Conservation (phyloP, 2,888 invertebrate genomes). For the Molorchus minor region DNA sequence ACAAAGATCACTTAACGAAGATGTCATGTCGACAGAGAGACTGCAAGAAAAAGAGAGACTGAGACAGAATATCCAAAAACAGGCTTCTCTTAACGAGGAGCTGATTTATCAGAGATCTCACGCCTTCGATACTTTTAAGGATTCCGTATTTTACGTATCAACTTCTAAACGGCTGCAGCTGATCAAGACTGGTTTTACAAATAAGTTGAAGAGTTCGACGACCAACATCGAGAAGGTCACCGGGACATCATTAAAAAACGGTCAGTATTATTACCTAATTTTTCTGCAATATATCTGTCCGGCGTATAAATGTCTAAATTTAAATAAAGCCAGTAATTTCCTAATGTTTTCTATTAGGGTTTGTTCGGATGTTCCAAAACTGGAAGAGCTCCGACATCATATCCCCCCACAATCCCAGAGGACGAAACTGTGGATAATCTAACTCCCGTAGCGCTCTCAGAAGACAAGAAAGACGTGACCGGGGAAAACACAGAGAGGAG, state of each 20-base stretch:
- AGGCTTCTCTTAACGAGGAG: constrained; percentile 88
- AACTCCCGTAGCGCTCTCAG: constrained; percentile 52
- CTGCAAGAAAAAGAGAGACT: constrained; percentile 84
- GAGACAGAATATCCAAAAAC: constrained; percentile 86
- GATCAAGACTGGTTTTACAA: constrained; percentile 83
- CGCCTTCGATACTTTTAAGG: constrained; percentile 75
- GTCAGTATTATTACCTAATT: constrained; percentile 32
- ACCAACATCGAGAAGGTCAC: constrained; percentile 86
- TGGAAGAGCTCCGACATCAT: constrained; percentile 72
- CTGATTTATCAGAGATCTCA: constrained; percentile 76
- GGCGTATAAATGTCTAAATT: background rate
- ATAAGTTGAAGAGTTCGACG: constrained; percentile 83
- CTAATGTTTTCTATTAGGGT: constrained; percentile 61
- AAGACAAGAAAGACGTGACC: constrained; percentile 47
- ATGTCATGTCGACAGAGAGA: constrained; percentile 87
- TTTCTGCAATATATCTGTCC: background rate
- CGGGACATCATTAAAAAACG: constrained; percentile 71
- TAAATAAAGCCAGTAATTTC: background rate
- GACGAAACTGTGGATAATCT: constrained; percentile 49
- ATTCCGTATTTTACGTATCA: constrained; percentile 77
- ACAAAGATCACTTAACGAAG: constrained; percentile 89
- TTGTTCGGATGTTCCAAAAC: constrained; percentile 86
- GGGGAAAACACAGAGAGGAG: constrained; percentile 68
- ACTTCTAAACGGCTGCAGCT: constrained; percentile 80
- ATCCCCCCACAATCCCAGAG: constrained; percentile 58